Base-by-base conservation (phyloP, 2,888 invertebrate species). In the Cheilosia scutellata region DNA sequence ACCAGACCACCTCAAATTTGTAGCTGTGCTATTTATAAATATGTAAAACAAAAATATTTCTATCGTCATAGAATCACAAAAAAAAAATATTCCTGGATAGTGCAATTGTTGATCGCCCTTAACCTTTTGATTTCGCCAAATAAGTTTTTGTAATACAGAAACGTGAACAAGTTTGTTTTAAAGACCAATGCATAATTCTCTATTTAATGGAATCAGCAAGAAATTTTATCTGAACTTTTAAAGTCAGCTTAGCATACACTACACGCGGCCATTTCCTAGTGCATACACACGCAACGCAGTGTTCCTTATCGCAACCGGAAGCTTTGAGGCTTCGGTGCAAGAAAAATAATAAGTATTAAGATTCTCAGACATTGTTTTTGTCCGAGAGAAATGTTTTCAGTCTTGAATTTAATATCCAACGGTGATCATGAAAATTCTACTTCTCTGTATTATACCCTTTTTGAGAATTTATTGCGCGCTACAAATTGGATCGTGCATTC, bases 221-320 rank as follows among this genome's bases (percentile, higher is more conserved):
- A 25, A 25, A 25, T 47, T 47, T 51, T 53, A 66, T 53, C 37
- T 25, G 7, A 66, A 53, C 27, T 33, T 65, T 47, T 1, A 29
- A 6, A 40, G 13, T 13, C 11, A 44, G 11, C 63, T 16, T 4
- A 33, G 25, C n/a, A n/a, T n/a, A n/a, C 6, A 2, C 25, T 65
- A 51, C 51, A n/a, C 49, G 37, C 27, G 25, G 37, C 31, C 3
- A 49, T 4, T 49, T 47, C 13, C 6, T 51, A 9, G 13, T 33
- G 37, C 16, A 29, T 40, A 27, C 9, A 27, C 9, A 11, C 5
- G 2, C 13, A 31, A 51, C 16, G 42, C 53, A 20, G 6, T 16
- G 16, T 7, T 5, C 0, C 31, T 53, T 72, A 72, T 72, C 72
- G 11, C 42, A 60, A 63, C 53, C 62, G 72, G 62, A 71, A 57